These are phyloP conservation scores for Empidonax traillii DNA, from an alignment of 2,113 vertebrate species.

Conservation along the genomic window DNA sequence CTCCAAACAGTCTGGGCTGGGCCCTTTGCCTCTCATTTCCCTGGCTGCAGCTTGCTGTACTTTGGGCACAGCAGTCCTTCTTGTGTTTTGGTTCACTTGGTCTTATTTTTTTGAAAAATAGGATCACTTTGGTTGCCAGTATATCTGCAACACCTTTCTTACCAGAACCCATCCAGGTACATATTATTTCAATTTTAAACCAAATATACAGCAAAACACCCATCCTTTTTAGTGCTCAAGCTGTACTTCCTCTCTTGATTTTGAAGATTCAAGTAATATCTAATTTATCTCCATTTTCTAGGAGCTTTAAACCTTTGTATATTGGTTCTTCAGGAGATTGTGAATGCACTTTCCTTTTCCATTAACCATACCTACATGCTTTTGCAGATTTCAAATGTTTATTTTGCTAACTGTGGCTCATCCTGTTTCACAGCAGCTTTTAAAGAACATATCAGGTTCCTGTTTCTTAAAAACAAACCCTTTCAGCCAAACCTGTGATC, in stretches of 20 bases:
- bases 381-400: not conserved
- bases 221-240: not conserved
- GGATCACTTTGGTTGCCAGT: not conserved
- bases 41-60: accelerated
- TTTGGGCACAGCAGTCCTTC: accelerated
- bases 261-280: not conserved
- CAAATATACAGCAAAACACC: not conserved
- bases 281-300: not conserved
- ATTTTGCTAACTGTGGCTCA: not conserved
- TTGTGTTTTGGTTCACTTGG: not conserved
- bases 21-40: not conserved
- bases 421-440: not conserved
- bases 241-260: not conserved
- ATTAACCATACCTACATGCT: not conserved
- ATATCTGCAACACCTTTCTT: not conserved
- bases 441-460: not conserved
- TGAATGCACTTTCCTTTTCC: not conserved
- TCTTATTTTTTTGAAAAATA: not conserved
- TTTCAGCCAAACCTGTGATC: not conserved
- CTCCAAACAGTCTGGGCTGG: accelerated
- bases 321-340: not conserved
- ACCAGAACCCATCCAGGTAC: not conserved
- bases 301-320: not conserved
- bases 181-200: not conserved
- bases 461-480: not conserved